phyloP scores from a whole-genome alignment of 2,113 vertebrate species.

The Meles meles region DNA sequence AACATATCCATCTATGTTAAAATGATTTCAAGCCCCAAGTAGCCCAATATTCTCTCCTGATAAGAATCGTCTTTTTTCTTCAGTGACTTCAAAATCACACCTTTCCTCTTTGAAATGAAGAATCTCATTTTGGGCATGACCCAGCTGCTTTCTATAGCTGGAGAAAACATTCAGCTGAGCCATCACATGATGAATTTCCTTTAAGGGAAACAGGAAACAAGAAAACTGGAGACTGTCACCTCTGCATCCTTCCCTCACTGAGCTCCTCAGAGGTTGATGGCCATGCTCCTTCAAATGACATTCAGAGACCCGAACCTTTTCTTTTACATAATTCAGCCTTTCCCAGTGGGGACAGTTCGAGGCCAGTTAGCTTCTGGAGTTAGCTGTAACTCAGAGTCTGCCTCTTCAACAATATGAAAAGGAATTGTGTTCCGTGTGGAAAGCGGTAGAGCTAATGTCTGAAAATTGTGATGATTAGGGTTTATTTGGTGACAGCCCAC shows the following conservation, averaged over 20 bases:
- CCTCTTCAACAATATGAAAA: not conserved
- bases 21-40: not conserved
- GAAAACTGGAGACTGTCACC: not conserved
- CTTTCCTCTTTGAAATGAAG: not conserved
- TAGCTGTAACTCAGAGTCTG: not conserved
- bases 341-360: not conserved
- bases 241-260: not conserved
- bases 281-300: not conserved
- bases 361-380: not conserved
- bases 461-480: rapidly evolving
- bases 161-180: not conserved
- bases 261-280: not conserved
- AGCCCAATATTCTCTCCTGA: not conserved
- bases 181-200: rapidly evolving
- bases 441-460: too few relatives aligned
- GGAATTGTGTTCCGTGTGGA: not conserved
- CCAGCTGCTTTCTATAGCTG: not conserved
- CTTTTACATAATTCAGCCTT: not conserved
- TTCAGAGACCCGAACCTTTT: not conserved
- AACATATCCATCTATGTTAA: rapidly evolving
- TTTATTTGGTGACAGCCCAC: not conserved
- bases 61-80: not conserved
- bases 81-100: not conserved
- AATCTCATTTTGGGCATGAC: not conserved
- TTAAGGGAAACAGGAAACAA: not conserved